Evolutionary conservation across 2,113 vertebrate genomes (phyloP), one percentile per base, ranked within the genome.

Genomic region (Xenopus laevis): DNA sequence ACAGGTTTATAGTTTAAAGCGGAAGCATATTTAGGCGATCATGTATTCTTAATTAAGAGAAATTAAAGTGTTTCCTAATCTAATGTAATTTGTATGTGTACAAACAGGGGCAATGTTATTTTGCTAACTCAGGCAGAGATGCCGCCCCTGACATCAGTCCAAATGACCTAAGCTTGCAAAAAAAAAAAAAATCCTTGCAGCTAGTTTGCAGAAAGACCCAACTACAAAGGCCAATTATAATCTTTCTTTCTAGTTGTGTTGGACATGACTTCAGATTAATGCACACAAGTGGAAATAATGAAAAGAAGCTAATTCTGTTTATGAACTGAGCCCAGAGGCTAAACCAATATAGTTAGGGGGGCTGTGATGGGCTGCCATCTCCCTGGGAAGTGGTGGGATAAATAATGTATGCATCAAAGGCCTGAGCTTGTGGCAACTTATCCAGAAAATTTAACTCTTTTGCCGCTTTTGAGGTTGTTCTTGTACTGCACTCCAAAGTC

Each of bases 251-350:
- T 77, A 77, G 66, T 77, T 77, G 74, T 64, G 66, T 70, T 64
- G 74, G 74, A 77, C 74, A 77, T 58, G 74, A 77, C 67, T 77
- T 77, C 59, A 77, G 66, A 77, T 70, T 77, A 77, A 64, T 69
- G 66, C 74, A 70, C 74, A 77, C 74, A 70, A 70, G 74, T 77
- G 74, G 60, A 70, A 77, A 77, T 77, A 77, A 77, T 77, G 74
- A 77, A 77, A 77, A 77, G 74, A 77, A 77, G 67, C 74, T 77
- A 77, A 77, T 77, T 77, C 74, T 77, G 74, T 77, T 77, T 77
- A 77, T 77, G 74, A 77, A 77, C 74, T 57, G 50, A 70, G 74
- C 74, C 74, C 74, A 77, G 74, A 77, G 74, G 74, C 74, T 77
- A 77, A 77, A 77, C 74, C 74, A 77, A 77, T 77, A 77, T 77